These are phyloP conservation scores for Thalpophila matura DNA, from an alignment of 2,888 invertebrate genomes.

Conservation along the genomic window DNA sequence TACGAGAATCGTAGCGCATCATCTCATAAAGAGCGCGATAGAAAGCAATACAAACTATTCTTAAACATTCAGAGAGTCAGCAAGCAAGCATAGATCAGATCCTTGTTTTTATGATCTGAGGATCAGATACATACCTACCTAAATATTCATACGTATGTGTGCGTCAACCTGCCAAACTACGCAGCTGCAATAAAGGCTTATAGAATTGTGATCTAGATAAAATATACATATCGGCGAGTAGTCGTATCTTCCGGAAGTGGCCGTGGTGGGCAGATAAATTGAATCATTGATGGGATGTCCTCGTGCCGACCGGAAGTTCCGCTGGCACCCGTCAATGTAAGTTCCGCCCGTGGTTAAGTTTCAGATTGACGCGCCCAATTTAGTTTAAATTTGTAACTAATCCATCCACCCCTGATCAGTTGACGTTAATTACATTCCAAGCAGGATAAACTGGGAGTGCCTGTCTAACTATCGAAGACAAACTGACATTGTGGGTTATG, in stretches of 20 bases:
- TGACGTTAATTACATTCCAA: constrained; percentile 60
- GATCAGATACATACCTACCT: neutral
- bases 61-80: neutral
- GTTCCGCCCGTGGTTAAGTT: constrained; percentile 64
- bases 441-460: constrained; percentile 42
- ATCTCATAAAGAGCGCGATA: neutral
- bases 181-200: constrained; percentile 39
- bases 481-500: constrained; percentile 55
- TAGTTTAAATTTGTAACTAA: constrained; percentile 66
- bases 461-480: constrained; percentile 55
- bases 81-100: neutral
- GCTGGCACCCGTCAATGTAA: constrained; percentile 57
- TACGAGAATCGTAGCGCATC: constrained; percentile 21
- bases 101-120: too few relatives aligned
- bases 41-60: neutral
- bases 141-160: neutral
- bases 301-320: constrained; percentile 59
- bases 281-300: constrained; percentile 75
- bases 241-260: constrained; percentile 49
- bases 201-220: constrained; percentile 44
- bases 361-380: constrained; percentile 69
- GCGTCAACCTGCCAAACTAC: constrained; percentile 19
- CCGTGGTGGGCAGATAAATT: constrained; percentile 68
- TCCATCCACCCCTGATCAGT: constrained; percentile 57
- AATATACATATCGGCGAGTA: constrained; percentile 49